phyloP scores from a whole-genome alignment of 2,888 invertebrate species.

The Agonopterix arenella region DNA sequence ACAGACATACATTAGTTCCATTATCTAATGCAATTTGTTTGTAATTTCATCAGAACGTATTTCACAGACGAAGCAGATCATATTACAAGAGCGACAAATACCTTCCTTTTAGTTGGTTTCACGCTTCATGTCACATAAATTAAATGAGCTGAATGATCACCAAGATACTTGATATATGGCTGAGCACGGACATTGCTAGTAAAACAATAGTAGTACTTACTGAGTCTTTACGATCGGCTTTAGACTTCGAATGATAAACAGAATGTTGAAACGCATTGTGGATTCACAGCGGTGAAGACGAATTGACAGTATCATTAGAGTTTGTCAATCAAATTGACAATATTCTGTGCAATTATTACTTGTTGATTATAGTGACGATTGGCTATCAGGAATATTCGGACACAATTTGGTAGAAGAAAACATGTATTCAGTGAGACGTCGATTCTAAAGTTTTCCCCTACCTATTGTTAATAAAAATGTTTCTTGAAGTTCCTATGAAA shows the following conservation, averaged over 20 bases:
- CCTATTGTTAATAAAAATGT: no score
- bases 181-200: conserved; percentile 29
- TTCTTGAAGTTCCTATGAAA: no score
- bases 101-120: conserved; percentile 4
- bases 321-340: neutral
- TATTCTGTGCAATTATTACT: no score
- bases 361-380: no score
- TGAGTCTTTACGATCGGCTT: neutral
- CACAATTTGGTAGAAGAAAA: no score
- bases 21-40: no score
- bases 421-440: no score
- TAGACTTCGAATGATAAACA: neutral
- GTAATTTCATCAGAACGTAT: conserved; percentile 4
- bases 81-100: conserved; percentile 5
- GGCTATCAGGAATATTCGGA: no score
- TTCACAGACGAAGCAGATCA: conserved; percentile 5
- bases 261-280: neutral
- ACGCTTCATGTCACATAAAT: conserved; percentile 20
- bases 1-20: no score
- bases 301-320: no score
- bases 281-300: no score
- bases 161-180: conserved; percentile 29
- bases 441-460: no score
- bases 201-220: conserved; percentile 34
- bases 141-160: conserved; percentile 30